A percentile compares a stretch with the other conserved stretches of the same genome.
Evolutionary conservation across 2,113 vertebrate species (phyloP).

Genomic region (Coturnix japonica): DNA sequence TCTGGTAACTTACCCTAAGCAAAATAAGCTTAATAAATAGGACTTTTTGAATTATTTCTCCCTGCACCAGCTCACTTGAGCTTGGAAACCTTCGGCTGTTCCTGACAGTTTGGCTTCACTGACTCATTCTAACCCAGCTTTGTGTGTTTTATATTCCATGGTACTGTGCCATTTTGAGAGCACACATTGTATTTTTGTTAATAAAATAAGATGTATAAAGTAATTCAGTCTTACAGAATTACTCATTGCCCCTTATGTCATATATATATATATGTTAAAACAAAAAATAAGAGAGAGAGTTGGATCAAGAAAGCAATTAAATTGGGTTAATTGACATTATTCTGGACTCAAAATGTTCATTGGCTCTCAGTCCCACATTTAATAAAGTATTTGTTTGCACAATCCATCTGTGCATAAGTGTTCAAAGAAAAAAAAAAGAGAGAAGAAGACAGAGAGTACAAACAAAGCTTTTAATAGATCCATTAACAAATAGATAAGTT

Average conservation of each 20-base stretch:
- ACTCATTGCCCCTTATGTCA: not conserved
- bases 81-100: not conserved
- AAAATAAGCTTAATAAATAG: not conserved
- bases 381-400: conserved; percentile 66
- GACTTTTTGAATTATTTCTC: not conserved
- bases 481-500: conserved; percentile 63
- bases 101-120: not conserved
- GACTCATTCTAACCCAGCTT: conserved; percentile 16
- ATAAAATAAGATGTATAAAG: not conserved
- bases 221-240: not conserved
- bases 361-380: not conserved
- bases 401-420: conserved; percentile 56
- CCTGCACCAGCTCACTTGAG: not conserved
- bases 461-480: conserved; percentile 63
- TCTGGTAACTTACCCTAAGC: not conserved
- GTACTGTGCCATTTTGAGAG: not conserved
- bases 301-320: conserved; percentile 45
- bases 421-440: not conserved
- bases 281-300: not conserved
- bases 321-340: conserved; percentile 41
- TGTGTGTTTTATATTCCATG: not conserved
- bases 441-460: not conserved
- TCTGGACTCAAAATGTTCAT: conserved; percentile 20
- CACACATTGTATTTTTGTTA: conserved; percentile 6
- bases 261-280: not conserved